Conservation (phyloP, 2,888 invertebrate genomes). For the Hyles lineata region DNA sequence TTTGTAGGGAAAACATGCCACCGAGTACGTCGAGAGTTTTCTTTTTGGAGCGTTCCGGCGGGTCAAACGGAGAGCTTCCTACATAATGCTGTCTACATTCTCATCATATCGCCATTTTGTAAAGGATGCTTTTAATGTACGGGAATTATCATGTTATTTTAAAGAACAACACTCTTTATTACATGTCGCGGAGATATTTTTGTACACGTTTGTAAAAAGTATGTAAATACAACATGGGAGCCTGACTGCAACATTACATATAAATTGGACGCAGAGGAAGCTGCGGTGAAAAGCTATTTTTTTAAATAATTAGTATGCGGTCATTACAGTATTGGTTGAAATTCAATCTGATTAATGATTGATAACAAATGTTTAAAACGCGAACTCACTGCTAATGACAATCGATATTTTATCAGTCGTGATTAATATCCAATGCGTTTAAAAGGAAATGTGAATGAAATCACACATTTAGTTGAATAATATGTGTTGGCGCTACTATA, state of each 20-base stretch:
- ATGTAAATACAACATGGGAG: neutral
- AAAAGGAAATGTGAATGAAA: slow-evolving; percentile 9
- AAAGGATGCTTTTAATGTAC: neutral
- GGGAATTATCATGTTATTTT: neutral
- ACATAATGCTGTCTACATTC: neutral
- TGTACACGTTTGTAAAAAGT: neutral
- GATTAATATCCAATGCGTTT: slow-evolving; percentile 15
- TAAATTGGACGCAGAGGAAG: neutral
- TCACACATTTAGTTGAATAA: neutral
- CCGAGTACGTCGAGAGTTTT: slow-evolving; percentile 15
- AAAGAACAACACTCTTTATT: neutral
- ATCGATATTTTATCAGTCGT: slow-evolving; percentile 11
- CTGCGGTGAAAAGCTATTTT: neutral
- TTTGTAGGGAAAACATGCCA: slow-evolving; percentile 23
- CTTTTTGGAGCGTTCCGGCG: neutral
- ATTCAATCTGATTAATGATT: slow-evolving; percentile 7
- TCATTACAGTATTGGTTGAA: neutral
- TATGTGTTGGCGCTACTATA: neutral
- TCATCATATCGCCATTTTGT: slow-evolving; percentile 9
- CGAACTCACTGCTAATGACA: slow-evolving; percentile 16
- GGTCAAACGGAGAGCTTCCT: neutral
- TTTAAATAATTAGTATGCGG: slow-evolving; percentile 1
- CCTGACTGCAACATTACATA: neutral
- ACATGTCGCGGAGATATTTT: neutral
- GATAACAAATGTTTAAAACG: slow-evolving; percentile 20